Conservation (phyloP, 2,797 vertebrate species). For the Atherinosoma microstoma region DNA sequence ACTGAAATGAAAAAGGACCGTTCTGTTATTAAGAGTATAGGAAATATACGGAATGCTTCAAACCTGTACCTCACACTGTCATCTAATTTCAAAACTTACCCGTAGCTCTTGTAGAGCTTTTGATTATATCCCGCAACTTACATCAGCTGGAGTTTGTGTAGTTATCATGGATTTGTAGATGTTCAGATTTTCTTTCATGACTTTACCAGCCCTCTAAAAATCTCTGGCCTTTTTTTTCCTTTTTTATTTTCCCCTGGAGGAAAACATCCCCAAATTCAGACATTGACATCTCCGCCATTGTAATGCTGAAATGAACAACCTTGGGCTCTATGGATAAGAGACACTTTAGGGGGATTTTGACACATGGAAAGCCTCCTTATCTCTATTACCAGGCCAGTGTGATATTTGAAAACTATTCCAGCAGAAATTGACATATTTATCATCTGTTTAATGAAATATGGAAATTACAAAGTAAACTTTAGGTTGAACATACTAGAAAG, state of each 20-base stretch:
- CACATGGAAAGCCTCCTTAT: conserved; percentile 4
- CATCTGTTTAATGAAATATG: neutral
- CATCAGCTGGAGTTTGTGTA: conserved; percentile 7
- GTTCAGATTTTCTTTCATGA: neutral
- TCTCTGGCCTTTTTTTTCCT: neutral
- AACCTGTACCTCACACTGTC: conserved; percentile 5
- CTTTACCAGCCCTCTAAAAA: conserved; percentile 2
- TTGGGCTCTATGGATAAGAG: conserved; percentile 3
- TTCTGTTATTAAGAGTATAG: conserved; percentile 1
- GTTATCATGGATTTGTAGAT: conserved; percentile 8
- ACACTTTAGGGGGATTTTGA: conserved; percentile 8
- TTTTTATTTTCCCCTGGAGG: conserved; percentile 1
- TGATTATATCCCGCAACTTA: conserved; percentile 12
- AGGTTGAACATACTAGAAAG: neutral
- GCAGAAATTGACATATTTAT: neutral
- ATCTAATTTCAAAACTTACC: conserved; percentile 7
- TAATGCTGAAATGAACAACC: conserved; percentile 13
- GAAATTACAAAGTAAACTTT: neutral
- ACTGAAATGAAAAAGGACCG: conserved; percentile 12
- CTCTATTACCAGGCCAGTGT: neutral
- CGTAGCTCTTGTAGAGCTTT: conserved; percentile 21
- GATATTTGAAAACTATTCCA: neutral
- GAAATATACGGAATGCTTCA: conserved; percentile 8
- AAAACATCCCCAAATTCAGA: conserved; percentile 14
- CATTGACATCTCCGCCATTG: conserved; percentile 1